phyloP scores from a whole-genome alignment of 1,140 invertebrate species.

The Drosophila novamexicana region DNA sequence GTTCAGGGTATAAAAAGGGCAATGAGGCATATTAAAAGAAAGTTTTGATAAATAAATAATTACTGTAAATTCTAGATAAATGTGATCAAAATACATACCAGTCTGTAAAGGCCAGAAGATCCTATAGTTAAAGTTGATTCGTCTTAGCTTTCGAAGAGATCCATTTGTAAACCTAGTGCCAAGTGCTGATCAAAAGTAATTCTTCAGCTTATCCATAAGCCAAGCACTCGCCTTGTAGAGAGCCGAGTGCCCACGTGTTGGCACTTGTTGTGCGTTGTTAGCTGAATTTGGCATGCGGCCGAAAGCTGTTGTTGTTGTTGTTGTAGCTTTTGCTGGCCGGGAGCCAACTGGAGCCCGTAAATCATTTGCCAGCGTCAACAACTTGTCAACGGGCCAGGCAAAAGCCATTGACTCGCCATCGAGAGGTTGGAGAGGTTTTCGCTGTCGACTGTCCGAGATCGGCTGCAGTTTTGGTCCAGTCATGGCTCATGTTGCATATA shows the following conservation, averaged over 20 bases:
- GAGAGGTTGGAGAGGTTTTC: slow-evolving; percentile 38
- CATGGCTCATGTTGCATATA: slow-evolving; percentile 80
- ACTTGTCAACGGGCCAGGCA: slow-evolving; percentile 66
- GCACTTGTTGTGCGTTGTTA: slow-evolving; percentile 51
- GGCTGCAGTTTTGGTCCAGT: slow-evolving; percentile 69
- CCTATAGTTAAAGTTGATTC: no score
- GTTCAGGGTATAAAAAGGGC: no score
- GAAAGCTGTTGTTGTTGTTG: slow-evolving; percentile 18
- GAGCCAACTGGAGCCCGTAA: slow-evolving; percentile 52
- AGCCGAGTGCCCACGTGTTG: slow-evolving; percentile 35
- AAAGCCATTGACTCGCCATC: slow-evolving; percentile 45
- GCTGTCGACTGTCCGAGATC: slow-evolving; percentile 49
- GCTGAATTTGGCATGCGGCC: slow-evolving; percentile 42
- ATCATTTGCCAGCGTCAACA: slow-evolving; percentile 79
- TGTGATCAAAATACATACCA: no score
- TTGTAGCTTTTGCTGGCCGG: slow-evolving; percentile 15
- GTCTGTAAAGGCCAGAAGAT: no score
- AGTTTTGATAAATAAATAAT: no score
- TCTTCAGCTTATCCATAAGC: neutral
- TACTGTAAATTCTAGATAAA: no score
- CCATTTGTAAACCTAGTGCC: no score
- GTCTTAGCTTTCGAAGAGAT: no score
- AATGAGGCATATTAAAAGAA: no score
- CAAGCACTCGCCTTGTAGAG: neutral
- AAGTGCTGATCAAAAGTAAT: neutral